Evolutionary conservation across 2,797 vertebrate species (phyloP).

Genomic region (Sciurus vulgaris): DNA sequence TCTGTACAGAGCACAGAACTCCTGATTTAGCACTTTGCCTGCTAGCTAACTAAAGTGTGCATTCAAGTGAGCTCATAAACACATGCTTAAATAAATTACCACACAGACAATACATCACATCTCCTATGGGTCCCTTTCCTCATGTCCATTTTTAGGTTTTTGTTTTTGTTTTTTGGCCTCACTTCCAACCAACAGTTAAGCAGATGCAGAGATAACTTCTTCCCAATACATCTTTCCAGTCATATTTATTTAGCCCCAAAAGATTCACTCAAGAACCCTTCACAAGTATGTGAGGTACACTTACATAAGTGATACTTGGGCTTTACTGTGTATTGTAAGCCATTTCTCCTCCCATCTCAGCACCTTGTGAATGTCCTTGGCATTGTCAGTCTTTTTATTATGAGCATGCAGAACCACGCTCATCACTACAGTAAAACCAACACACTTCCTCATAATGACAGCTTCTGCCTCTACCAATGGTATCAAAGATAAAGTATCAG

Average conservation of each 20-base stretch:
- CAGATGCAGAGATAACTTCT: neutral
- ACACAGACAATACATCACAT: neutral
- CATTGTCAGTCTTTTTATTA: neutral
- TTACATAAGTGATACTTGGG: neutral
- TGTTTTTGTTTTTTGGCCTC: neutral
- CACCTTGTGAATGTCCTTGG: neutral
- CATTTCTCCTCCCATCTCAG: neutral
- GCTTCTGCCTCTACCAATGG: neutral
- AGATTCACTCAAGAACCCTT: neutral
- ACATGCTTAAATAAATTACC: neutral
- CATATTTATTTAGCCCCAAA: neutral
- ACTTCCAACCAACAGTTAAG: neutral
- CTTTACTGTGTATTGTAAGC: neutral
- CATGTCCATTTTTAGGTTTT: too few relatives aligned
- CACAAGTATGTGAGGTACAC: neutral
- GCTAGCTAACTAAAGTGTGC: neutral
- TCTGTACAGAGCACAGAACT: neutral
- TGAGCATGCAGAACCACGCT: neutral
- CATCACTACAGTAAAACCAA: neutral
- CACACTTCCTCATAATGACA: neutral
- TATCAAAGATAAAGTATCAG: neutral
- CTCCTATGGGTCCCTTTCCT: neutral
- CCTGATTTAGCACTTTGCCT: neutral
- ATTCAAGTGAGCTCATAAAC: neutral
- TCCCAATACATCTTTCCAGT: neutral